Evolutionary conservation across 2,113 vertebrate genomes (phyloP), one percentile per base, ranked within the genome.

Genomic region (Dromaius novaehollandiae): DNA sequence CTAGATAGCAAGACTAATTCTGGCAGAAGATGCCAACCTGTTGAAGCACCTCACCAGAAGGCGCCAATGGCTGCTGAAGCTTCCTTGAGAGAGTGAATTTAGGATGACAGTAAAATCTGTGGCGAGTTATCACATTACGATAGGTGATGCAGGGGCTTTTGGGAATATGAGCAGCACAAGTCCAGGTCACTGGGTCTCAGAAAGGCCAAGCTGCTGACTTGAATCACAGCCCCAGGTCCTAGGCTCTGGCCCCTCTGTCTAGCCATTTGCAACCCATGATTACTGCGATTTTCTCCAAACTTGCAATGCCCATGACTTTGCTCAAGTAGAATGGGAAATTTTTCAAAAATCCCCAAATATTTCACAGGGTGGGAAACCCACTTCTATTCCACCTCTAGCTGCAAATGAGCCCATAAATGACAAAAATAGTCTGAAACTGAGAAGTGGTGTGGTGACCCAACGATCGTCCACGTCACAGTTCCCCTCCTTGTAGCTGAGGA

Each of bases 371-470:
- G 1, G 82, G 36, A 89, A 86, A 69, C 13, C 30, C 3, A 1
- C 21, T 60, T 5, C 65, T 13, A 50, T 75, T 86, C n/a, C 44
- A 13, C 2, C 2, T 0, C 6, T 30, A 73, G 38, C 0, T 0
- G 74, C 56, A 91, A 55, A 48, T 38, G 46, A 64, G 36, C 28
- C 48, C 53, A 38, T 13, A 64, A 70, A 65, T 0, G 0, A 28
- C 60, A 71, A 75, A 91, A 95, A 82, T 7, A 79, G 30, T 9
- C 28, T 66, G 71, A 75, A 91, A 89, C n/a, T 0, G 7, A 89
- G 44, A 79, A 75, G 7, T 0, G 0, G 9, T 3, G 2, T 2
- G 2, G 34, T 25, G 71, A 78, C 56, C 20, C 7, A 11, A 3
- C 18, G 11, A 4, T 9, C 32, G 4, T 38, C 46, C 61, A 22